Conservation (phyloP, 2,888 invertebrate genomes). For the Spodoptera littoralis region DNA sequence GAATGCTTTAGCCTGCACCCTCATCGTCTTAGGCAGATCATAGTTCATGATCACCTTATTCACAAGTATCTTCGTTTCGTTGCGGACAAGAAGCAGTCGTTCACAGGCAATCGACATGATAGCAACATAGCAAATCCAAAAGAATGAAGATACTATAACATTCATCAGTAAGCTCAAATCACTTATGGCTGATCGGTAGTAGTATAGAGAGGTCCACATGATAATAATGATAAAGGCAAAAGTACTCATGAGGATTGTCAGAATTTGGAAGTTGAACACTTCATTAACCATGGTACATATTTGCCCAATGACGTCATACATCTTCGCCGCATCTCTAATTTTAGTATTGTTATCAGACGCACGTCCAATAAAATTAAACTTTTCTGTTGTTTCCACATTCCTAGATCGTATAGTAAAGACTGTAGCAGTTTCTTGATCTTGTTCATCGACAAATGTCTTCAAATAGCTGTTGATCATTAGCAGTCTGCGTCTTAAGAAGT, state of each 20-base stretch:
- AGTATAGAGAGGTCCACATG: constrained; percentile 70
- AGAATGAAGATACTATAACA: constrained; percentile 64
- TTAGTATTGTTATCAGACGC: constrained; percentile 62
- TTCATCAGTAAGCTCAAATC: constrained; percentile 55
- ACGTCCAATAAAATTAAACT: constrained; percentile 61
- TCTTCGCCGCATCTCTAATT: constrained; percentile 67
- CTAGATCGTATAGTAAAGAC: constrained; percentile 57
- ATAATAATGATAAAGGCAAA: constrained; percentile 69
- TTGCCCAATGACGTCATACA: constrained; percentile 70
- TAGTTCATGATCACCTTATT: constrained; percentile 78
- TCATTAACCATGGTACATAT: constrained; percentile 66
- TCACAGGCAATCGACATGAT: constrained; percentile 71
- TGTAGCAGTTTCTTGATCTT: constrained; percentile 49
- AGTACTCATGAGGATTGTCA: constrained; percentile 69
- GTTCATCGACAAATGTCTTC: constrained; percentile 62
- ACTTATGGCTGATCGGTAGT: constrained; percentile 54
- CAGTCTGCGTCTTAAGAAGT: constrained; percentile 12
- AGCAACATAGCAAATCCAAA: constrained; percentile 61
- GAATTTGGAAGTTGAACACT: constrained; percentile 72
- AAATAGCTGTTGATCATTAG: constrained; percentile 67
- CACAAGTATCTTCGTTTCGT: constrained; percentile 67
- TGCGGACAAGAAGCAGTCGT: constrained; percentile 62
- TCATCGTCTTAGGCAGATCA: constrained; percentile 67
- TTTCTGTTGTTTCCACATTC: constrained; percentile 5
- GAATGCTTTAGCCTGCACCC: constrained; percentile 76